A percentile compares a stretch with the other conserved stretches of the same genome.
Evolutionary conservation across 2,113 vertebrate genomes (phyloP).

Genomic region (cattle (Bos taurus)): DNA sequence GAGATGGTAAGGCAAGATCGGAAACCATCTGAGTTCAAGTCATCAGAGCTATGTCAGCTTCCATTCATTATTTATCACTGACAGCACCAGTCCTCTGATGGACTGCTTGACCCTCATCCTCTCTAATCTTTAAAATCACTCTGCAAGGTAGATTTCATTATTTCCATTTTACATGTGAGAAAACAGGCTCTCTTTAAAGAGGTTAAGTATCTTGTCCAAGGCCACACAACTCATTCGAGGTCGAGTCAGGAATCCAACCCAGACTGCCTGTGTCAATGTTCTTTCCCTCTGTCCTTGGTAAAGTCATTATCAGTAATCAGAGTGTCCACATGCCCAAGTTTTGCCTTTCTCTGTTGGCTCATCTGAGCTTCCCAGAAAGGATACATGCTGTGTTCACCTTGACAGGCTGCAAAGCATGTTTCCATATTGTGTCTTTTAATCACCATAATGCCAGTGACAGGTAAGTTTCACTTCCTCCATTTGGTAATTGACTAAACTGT

Average conservation of each 20-base stretch:
- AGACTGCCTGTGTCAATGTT: not conserved
- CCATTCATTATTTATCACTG: not conserved
- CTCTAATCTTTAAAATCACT: not conserved
- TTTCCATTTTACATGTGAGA: not conserved
- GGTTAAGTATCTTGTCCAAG: not conserved
- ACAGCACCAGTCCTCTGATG: not conserved
- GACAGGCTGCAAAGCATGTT: not conserved
- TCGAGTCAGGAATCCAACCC: not conserved
- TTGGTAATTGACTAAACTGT: not conserved
- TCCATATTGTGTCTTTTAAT: not conserved
- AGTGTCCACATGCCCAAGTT: not conserved
- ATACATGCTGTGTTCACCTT: not conserved
- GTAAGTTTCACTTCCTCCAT: not conserved
- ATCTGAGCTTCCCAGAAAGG: not conserved
- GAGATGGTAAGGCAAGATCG: not conserved
- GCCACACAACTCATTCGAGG: not conserved
- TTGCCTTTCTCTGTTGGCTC: not conserved
- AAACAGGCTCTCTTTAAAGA: not conserved
- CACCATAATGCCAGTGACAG: not conserved
- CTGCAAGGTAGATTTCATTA: not conserved
- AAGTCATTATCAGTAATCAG: not conserved
- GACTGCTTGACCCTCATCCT: not conserved
- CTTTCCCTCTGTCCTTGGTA: not conserved
- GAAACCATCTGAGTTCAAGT: not conserved
- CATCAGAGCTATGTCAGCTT: not conserved